A percentile compares a stretch with the other conserved stretches of the same genome.
Conservation (phyloP, 2,888 invertebrate genomes). For the Harpalus rufipes region DNA sequence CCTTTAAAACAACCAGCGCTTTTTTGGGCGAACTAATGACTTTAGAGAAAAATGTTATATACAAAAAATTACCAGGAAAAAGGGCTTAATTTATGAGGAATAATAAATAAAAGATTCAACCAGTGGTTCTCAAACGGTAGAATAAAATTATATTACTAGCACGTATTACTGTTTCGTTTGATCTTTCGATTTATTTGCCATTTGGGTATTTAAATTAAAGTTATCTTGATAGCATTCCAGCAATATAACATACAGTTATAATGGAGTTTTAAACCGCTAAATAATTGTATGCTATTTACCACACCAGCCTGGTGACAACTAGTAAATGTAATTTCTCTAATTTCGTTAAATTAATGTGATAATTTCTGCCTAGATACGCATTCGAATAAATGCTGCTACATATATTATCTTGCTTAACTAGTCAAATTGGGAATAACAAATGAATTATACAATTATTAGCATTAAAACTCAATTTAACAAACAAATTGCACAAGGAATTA, state of each 20-base stretch:
- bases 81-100: no score
- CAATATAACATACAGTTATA: slow-evolving; percentile 8
- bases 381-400: not conserved
- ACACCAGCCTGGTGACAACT: not conserved
- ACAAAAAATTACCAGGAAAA: no score
- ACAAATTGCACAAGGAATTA: not conserved
- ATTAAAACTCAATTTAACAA: not conserved
- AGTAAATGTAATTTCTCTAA: not conserved
- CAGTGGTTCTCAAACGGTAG: no score
- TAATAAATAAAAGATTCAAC: no score
- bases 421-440: not conserved
- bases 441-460: not conserved
- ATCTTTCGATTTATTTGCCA: no score
- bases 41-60: no score
- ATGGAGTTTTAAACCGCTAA: slow-evolving; percentile 25
- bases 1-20: no score
- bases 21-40: no score
- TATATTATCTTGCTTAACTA: not conserved
- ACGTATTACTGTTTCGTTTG: no score
- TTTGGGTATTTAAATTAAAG: not conserved
- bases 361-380: not conserved
- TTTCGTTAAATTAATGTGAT: not conserved
- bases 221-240: not conserved
- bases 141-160: no score
- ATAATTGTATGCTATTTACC: slow-evolving; percentile 1